A percentile compares a stretch with the other conserved stretches of the same genome.
Evolutionary conservation across 1,140 invertebrate genomes (phyloP).

Genomic region (Grapholita molesta): DNA sequence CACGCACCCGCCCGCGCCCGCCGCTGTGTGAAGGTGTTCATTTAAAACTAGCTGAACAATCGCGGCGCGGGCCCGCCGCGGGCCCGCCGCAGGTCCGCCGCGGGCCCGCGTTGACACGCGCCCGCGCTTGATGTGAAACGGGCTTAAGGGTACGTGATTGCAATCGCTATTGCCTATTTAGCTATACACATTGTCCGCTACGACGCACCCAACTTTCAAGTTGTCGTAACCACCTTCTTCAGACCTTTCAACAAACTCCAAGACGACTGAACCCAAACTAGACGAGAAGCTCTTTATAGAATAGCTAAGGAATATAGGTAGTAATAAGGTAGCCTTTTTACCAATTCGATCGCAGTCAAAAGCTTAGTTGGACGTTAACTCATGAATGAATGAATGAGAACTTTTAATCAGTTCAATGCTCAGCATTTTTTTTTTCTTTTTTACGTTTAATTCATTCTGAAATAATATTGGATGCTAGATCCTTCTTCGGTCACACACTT

Average conservation of each 20-base stretch:
- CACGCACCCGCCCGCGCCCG: no score
- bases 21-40: no score
- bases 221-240: conserved; percentile 38
- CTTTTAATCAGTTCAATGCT: conserved; percentile 33
- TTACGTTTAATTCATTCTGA: conserved; percentile 20
- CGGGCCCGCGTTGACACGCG: no score
- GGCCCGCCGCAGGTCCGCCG: no score
- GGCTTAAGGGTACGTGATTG: conserved; percentile 68
- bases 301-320: conserved; percentile 50
- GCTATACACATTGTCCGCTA: conserved; percentile 68
- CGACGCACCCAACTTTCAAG: conserved; percentile 38
- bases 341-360: conserved; percentile 53
- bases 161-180: conserved; percentile 72
- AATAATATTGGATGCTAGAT: not conserved
- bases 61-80: no score
- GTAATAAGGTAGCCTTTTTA: conserved; percentile 48
- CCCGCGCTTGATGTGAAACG: no score
- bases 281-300: conserved; percentile 30
- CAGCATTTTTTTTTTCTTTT: conserved; percentile 30
- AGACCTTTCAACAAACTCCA: conserved; percentile 30
- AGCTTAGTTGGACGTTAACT: conserved; percentile 55
- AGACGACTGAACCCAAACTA: conserved; percentile 14
- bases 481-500: not conserved
- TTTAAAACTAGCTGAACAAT: no score
- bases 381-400: conserved; percentile 47